Percentiles rank a stretch among this genome's conserved stretches.
phyloP scores from a whole-genome alignment of 2,888 invertebrate genomes.

The Maniola hyperantus region DNA sequence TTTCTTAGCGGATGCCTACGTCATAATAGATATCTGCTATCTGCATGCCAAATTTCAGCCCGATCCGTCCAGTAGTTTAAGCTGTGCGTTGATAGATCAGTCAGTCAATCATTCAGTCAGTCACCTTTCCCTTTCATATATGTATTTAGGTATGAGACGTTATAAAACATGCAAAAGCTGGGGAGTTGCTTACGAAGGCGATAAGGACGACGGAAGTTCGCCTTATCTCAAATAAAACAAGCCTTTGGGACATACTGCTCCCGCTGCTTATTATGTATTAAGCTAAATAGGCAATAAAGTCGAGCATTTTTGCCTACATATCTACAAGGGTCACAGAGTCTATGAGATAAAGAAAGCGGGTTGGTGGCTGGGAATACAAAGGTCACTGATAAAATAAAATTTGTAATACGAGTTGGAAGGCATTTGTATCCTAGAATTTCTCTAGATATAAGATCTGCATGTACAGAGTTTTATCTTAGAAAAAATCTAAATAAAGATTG shows the following conservation, averaged over 20 bases:
- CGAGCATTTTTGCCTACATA: slow-evolving; percentile 5
- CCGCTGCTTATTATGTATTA: slow-evolving; percentile 19
- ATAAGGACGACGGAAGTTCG: slow-evolving; percentile 54
- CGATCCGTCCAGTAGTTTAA: too few species aligned
- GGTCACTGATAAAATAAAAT: background rate
- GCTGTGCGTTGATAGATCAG: too few species aligned
- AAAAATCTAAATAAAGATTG: too few species aligned
- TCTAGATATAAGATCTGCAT: too few species aligned
- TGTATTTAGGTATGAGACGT: too few species aligned
- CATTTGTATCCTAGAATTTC: background rate
- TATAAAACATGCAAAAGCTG: slow-evolving; percentile 54
- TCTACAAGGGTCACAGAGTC: background rate
- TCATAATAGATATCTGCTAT: too few species aligned
- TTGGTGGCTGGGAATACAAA: background rate
- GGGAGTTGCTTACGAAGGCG: slow-evolving; percentile 47
- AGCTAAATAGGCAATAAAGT: slow-evolving; percentile 26
- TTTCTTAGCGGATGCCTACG: too few species aligned
- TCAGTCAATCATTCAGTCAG: too few species aligned
- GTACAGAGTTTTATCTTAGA: too few species aligned
- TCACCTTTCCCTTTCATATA: too few species aligned
- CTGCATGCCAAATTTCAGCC: too few species aligned
- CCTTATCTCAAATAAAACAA: slow-evolving; percentile 54
- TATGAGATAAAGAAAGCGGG: background rate
- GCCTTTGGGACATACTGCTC: slow-evolving; percentile 31
- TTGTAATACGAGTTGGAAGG: background rate